phyloP scores from a whole-genome alignment of 1,140 invertebrate species.

The Hirudo medicinalis region DNA sequence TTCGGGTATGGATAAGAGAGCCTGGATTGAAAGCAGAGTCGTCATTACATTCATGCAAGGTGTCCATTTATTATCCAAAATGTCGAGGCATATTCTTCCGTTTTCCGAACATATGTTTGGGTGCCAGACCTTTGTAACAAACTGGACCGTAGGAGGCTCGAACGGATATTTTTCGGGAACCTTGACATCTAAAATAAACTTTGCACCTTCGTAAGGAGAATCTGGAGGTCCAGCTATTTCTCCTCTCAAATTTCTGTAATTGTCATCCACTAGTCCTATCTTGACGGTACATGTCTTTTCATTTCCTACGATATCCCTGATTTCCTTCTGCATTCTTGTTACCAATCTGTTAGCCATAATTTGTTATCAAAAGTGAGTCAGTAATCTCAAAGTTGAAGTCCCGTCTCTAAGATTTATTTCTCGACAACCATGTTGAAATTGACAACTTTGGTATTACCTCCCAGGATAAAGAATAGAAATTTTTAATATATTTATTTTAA shows the following conservation, averaged over 20 bases:
- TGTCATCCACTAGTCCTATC: conserved; percentile 81
- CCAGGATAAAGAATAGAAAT: too few relatives aligned
- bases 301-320: conserved; percentile 48
- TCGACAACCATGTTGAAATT: too few relatives aligned
- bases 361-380: too few relatives aligned
- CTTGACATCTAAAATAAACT: conserved; percentile 84
- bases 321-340: too few relatives aligned
- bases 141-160: conserved; percentile 83
- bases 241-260: conserved; percentile 74
- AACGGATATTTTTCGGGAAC: conserved; percentile 98
- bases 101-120: conserved; percentile 98
- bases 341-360: too few relatives aligned
- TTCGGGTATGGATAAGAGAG: conserved; percentile 62
- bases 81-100: conserved; percentile 95
- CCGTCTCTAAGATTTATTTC: too few relatives aligned
- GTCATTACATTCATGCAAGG: conserved; percentile 95
- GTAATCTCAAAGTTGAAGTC: too few relatives aligned
- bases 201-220: conserved; percentile 89
- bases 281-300: conserved; percentile 71
- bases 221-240: conserved; percentile 67
- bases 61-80: conserved; percentile 98
- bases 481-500: too few relatives aligned
- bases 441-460: too few relatives aligned
- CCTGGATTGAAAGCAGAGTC: conserved; percentile 78
- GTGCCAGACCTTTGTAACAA: conserved; percentile 98